phyloP scores from a whole-genome alignment of 2,888 invertebrate species.

The Pollenia griseotomentosa region DNA sequence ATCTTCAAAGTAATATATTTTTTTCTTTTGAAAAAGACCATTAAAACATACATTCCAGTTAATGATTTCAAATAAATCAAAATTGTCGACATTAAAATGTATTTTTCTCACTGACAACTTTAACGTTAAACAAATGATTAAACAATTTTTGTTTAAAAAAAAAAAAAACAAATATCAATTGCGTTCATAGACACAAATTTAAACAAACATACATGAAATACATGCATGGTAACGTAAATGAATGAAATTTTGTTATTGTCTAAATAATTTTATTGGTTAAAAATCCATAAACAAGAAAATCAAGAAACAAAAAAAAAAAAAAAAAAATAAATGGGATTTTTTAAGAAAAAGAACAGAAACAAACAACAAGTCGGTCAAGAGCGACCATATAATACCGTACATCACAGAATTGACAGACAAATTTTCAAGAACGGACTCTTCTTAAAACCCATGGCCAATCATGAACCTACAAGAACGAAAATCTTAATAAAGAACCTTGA shows the following conservation, averaged over 20 bases:
- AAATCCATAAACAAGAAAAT: conserved; percentile 21
- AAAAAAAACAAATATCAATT: not conserved
- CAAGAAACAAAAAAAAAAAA: not conserved
- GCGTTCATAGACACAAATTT: not conserved
- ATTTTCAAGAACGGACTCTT: too few species aligned
- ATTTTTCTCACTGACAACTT: conserved; percentile 1
- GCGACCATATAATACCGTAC: too few species aligned
- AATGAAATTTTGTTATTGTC: not conserved
- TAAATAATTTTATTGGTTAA: conserved; percentile 19
- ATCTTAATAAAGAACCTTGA: too few species aligned
- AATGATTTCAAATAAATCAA: conserved; percentile 19
- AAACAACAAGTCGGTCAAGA: not conserved
- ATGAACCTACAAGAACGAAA: too few species aligned
- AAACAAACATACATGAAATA: not conserved
- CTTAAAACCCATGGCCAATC: too few species aligned
- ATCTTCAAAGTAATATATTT: not conserved
- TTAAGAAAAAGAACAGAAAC: not conserved
- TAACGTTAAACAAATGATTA: conserved; percentile 8
- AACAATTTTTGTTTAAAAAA: conserved; percentile 1
- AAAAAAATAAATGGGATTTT: not conserved
- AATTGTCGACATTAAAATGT: conserved; percentile 8
- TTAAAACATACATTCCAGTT: conserved; percentile 1
- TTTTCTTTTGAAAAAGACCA: not conserved
- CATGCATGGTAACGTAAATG: not conserved
- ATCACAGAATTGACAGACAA: too few species aligned